Evolutionary conservation across 1,140 invertebrate species (phyloP).

Genomic region (Zaprionus camerounensis): DNA sequence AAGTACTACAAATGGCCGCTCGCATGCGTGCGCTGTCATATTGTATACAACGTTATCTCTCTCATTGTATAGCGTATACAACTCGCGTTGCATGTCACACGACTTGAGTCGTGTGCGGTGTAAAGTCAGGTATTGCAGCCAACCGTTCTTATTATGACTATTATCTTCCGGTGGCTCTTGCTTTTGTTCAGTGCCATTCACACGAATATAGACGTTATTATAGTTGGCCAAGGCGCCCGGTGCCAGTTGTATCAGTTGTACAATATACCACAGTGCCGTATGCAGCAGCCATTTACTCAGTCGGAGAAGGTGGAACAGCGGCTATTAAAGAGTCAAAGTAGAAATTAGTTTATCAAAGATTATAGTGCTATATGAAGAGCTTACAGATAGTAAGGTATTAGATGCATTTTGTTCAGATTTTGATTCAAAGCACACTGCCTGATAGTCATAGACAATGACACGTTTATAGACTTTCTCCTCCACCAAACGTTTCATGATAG

Average conservation of each 20-base stretch:
- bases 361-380: constrained; percentile 9
- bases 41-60: constrained; percentile 81
- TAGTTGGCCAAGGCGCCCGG: constrained; percentile 83
- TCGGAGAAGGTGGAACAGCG: constrained; percentile 83
- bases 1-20: constrained; percentile 92
- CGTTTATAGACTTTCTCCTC: constrained; percentile 91
- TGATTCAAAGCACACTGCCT: constrained; percentile 92
- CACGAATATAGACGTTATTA: constrained; percentile 82
- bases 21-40: constrained; percentile 84
- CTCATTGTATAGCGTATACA: constrained; percentile 83
- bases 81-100: constrained; percentile 82
- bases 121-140: constrained; percentile 86
- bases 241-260: constrained; percentile 76
- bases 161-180: constrained; percentile 53
- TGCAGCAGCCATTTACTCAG: constrained; percentile 85
- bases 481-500: constrained; percentile 92
- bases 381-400: constrained; percentile 87
- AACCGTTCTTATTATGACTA: constrained; percentile 60
- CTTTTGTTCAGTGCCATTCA: constrained; percentile 59
- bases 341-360: neutral
- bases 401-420: constrained; percentile 87
- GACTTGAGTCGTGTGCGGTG: constrained; percentile 87
- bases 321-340: constrained; percentile 70
- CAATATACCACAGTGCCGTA: constrained; percentile 84
- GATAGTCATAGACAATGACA: constrained; percentile 94